Conservation (phyloP, 2,797 vertebrate genomes). For the Cryptoblepharus egeriae region DNA sequence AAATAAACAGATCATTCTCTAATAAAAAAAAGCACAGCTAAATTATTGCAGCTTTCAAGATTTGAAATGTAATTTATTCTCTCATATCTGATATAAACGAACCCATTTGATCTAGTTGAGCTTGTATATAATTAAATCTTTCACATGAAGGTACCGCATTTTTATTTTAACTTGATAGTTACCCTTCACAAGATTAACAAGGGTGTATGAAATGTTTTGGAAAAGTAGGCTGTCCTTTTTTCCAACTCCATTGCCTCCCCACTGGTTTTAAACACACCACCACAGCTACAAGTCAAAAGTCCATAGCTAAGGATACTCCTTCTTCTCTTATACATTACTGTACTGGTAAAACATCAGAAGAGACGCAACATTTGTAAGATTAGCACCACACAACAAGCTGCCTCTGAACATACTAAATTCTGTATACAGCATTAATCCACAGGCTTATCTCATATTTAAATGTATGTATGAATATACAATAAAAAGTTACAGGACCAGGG, state of each 20-base stretch:
- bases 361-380: too few relatives aligned
- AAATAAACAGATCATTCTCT: constrained; percentile 52
- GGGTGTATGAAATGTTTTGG: constrained; percentile 12
- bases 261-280: background rate
- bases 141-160: constrained; percentile 30
- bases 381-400: too few relatives aligned
- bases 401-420: too few relatives aligned
- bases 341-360: background rate
- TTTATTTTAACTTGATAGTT: constrained; percentile 17
- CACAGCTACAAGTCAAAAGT: background rate
- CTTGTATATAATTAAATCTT: constrained; percentile 50
- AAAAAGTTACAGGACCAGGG: too few relatives aligned
- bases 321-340: background rate
- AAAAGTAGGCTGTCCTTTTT: background rate
- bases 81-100: constrained; percentile 55
- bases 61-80: constrained; percentile 63
- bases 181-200: constrained; percentile 34
- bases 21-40: constrained; percentile 46
- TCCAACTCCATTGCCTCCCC: background rate
- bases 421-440: too few relatives aligned
- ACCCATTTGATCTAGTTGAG: constrained; percentile 47
- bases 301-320: background rate
- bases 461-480: too few relatives aligned
- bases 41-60: constrained; percentile 62
- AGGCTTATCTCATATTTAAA: too few relatives aligned